Base-by-base conservation (phyloP, 1,140 invertebrate species). In the Sminthurinus signatus region DNA sequence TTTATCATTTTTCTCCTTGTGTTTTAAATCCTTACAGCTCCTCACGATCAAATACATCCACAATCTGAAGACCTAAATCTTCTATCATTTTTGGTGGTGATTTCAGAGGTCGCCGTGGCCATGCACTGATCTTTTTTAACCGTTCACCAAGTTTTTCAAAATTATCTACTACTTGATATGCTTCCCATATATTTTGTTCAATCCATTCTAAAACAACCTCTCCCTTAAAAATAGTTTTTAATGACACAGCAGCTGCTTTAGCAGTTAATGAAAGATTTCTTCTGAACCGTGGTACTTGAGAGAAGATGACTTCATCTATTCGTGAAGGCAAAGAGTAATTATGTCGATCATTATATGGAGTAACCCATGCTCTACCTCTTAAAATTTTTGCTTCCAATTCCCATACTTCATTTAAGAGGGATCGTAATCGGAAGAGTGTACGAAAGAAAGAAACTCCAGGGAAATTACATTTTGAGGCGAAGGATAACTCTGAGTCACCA, bases 321-420 rank as follows among this genome's bases (percentile, higher is more conserved):
- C 88, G 78, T 65, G 85, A 80, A 0, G 88, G 86, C 65, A 83
- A 85, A 3, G 86, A 85, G 67, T 86, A 90, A 67, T 85, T 86
- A 69, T 86, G 82, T n/a, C 86, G 81, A 1, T 89, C 78, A 74
- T 90, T 91, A 72, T 90, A 91, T 4, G 84, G 81, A 8, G 87
- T 89, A 70, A 90, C 76, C 88, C 88, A 92, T 21, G 86, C 85
- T 67, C 65, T 28, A 19, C 69, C 65, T 23, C 68, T 52, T 1
- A 43, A 61, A 21, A 74, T 29, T 21, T 67, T 67, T 0, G 48
- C 27, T 14, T 68, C 50, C 14, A 72, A 27, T 12, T 66, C 69
- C 54, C 65, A 60, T 15, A 72, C 55, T 23, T 72, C 68, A 12
- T 59, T 52, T 15, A 65, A n/a, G 4, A 73, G 52, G 19, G 62